phyloP scores from a whole-genome alignment of 2,113 vertebrate species.

The Ptilorrhoa leucosticta region DNA sequence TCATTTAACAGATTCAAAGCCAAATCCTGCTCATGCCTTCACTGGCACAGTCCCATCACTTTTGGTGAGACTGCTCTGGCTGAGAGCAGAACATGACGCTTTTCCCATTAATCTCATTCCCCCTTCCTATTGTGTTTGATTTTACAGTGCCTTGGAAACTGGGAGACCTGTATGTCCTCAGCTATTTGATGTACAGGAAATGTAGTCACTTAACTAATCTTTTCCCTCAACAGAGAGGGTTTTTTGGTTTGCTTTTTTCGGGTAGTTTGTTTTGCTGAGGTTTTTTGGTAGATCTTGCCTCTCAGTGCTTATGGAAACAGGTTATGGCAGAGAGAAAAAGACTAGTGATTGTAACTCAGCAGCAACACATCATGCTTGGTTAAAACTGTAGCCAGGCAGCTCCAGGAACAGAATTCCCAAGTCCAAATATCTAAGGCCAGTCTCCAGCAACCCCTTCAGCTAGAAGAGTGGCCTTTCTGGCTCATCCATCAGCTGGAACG shows the following conservation, averaged over 20 bases:
- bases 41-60: neutral
- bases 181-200: conserved; percentile 8
- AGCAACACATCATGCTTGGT: neutral
- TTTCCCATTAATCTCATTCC: conserved; percentile 1
- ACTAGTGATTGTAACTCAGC: neutral
- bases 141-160: neutral
- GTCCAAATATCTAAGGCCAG: neutral
- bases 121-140: neutral
- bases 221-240: neutral
- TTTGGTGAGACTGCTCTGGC: neutral
- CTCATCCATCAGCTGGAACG: neutral
- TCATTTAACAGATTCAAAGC: neutral
- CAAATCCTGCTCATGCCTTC: neutral
- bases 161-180: neutral
- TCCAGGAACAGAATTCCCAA: neutral
- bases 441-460: neutral
- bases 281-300: neutral
- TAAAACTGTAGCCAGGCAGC: neutral
- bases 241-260: neutral
- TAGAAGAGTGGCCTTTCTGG: neutral
- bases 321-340: neutral
- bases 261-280: neutral
- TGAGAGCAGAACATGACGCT: neutral
- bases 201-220: neutral
- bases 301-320: neutral